Conservation (phyloP, 2,113 vertebrate species). For the Epinephelus cyanopodus region DNA sequence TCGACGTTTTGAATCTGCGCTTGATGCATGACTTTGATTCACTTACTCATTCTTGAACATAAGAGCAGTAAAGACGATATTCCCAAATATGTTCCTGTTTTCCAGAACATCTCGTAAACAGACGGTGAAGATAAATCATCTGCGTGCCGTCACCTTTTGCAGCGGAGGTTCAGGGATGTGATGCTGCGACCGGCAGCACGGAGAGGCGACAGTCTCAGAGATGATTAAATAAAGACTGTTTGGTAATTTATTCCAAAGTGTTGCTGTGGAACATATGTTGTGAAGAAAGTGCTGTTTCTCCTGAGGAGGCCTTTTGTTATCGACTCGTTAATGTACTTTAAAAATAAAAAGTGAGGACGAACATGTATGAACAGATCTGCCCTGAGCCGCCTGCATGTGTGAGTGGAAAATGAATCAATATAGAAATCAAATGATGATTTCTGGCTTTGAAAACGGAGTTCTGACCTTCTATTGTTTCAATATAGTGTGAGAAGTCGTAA, state of each 20-base stretch:
- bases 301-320: slow-evolving; percentile 53
- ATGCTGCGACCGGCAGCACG: background rate
- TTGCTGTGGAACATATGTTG: slow-evolving; percentile 63
- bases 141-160: slow-evolving; percentile 13
- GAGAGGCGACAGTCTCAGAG: slow-evolving; percentile 42
- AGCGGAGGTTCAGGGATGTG: background rate
- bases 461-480: background rate
- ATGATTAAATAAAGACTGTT: slow-evolving; percentile 70
- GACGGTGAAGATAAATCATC: too few relatives aligned
- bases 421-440: background rate
- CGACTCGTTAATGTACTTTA: slow-evolving; percentile 41
- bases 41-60: too few relatives aligned
- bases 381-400: too few relatives aligned
- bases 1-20: too few relatives aligned
- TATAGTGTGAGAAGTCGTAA: too few relatives aligned
- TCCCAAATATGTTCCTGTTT: background rate
- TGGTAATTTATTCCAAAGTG: slow-evolving; percentile 72
- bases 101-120: background rate
- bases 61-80: too few relatives aligned
- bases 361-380: background rate
- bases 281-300: slow-evolving; percentile 17
- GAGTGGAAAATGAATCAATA: rapidly evolving
- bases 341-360: slow-evolving; percentile 47
- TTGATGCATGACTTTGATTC: too few relatives aligned
- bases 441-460: background rate